These are phyloP conservation scores for Halocaridina rubra DNA, from an alignment of 2,888 invertebrate genomes.

Conservation along the genomic window DNA sequence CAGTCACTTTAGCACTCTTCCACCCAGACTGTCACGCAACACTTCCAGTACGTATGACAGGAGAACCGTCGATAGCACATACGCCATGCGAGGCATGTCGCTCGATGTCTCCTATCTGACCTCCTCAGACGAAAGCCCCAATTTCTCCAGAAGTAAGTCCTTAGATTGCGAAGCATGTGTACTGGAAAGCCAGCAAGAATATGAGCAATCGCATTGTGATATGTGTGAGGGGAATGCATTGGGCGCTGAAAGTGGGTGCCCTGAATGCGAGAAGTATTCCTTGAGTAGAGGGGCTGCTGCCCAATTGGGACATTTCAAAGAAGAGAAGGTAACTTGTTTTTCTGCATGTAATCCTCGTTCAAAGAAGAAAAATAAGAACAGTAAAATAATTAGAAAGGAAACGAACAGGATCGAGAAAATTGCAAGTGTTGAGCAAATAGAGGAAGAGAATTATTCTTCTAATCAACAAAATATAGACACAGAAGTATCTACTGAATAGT, in stretches of 20 bases:
- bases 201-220: neutral
- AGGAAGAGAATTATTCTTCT: neutral
- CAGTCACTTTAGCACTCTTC: conserved; percentile 33
- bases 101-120: conserved; percentile 6
- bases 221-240: conserved; percentile 3
- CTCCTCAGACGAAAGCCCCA: neutral
- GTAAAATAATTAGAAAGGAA: conserved; percentile 7
- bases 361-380: neutral
- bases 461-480: too few relatives aligned
- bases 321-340: conserved; percentile 42
- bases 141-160: neutral
- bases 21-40: conserved; percentile 19
- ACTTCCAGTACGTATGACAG: neutral
- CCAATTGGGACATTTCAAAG: neutral
- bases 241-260: neutral
- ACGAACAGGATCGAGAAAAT: neutral
- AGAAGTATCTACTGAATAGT: too few relatives aligned
- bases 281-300: conserved; percentile 11
- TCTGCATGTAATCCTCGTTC: conserved; percentile 33
- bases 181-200: conserved; percentile 16
- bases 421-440: neutral
- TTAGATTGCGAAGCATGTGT: conserved; percentile 39
- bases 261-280: conserved; percentile 1
- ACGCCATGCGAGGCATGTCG: neutral
- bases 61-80: neutral